Evolutionary conservation across 2,797 vertebrate genomes (phyloP).

Genomic region (Kryptopterus vitreolus): DNA sequence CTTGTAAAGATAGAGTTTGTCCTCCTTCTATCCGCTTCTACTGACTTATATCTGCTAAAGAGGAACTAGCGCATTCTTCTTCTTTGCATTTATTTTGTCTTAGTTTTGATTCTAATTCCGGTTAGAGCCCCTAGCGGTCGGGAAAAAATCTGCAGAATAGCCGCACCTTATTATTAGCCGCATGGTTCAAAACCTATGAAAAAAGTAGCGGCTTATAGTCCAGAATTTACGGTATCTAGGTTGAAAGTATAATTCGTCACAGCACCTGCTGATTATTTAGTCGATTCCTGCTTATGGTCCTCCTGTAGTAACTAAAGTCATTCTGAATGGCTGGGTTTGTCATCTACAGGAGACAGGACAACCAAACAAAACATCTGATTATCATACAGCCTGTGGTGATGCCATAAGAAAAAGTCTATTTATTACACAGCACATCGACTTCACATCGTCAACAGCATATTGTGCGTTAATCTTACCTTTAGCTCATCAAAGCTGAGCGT

Average conservation of each 20-base stretch:
- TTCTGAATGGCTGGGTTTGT: slow-evolving; percentile 93
- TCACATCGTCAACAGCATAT: not conserved
- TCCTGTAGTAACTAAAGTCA: slow-evolving; percentile 91
- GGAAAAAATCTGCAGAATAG: too few relatives aligned
- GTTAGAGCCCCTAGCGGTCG: too few relatives aligned
- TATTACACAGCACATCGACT: not conserved
- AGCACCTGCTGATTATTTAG: slow-evolving; percentile 88
- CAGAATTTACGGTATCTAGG: too few relatives aligned
- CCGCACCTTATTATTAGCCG: too few relatives aligned
- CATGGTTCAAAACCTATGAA: too few relatives aligned
- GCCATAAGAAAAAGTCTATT: not conserved
- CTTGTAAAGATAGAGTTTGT: too few relatives aligned
- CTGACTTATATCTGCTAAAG: too few relatives aligned
- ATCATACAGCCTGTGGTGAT: not conserved
- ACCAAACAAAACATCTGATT: not conserved
- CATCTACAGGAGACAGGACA: slow-evolving; percentile 72
- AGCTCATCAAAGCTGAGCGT: slow-evolving; percentile 91
- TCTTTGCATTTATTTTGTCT: too few relatives aligned
- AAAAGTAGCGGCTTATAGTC: too few relatives aligned
- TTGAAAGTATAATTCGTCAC: not conserved
- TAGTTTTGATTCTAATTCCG: too few relatives aligned
- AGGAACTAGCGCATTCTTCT: too few relatives aligned
- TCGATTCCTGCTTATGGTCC: slow-evolving; percentile 88
- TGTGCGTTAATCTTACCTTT: slow-evolving; percentile 73
- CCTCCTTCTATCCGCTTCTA: too few relatives aligned